Conservation (phyloP, 2,888 invertebrate genomes). For the Amblyteles armatorius region DNA sequence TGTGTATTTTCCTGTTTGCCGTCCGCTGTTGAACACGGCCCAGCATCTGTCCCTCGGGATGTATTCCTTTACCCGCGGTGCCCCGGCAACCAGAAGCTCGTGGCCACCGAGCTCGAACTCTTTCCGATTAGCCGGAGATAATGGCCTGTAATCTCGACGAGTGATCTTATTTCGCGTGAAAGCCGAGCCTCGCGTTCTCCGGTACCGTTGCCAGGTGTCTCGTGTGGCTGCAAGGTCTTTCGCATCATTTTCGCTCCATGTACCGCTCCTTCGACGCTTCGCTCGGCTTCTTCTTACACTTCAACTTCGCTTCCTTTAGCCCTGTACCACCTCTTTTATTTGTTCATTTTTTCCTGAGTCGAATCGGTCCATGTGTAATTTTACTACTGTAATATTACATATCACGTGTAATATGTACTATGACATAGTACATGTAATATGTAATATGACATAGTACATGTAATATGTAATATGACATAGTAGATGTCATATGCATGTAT, state of each 20-base stretch:
- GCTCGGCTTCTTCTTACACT: slow-evolving; percentile 24
- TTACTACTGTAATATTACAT: not conserved
- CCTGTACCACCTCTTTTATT: not conserved
- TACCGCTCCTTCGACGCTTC: slow-evolving; percentile 7
- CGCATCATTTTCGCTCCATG: slow-evolving; percentile 55
- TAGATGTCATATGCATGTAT: too few relatives aligned
- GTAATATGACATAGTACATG: too few relatives aligned
- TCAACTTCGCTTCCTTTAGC: not conserved
- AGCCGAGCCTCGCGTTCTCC: slow-evolving; percentile 74
- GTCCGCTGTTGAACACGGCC: slow-evolving; percentile 41
- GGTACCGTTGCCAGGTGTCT: slow-evolving; percentile 77
- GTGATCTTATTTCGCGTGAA: slow-evolving; percentile 84
- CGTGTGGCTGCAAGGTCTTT: slow-evolving; percentile 43
- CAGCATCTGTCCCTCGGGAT: slow-evolving; percentile 72
- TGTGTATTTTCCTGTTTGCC: slow-evolving; percentile 46
- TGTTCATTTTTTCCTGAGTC: not conserved
- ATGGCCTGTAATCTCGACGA: slow-evolving; percentile 79
- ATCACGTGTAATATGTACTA: too few relatives aligned
- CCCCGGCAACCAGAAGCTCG: slow-evolving; percentile 41
- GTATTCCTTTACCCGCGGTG: slow-evolving; percentile 39
- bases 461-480: too few relatives aligned
- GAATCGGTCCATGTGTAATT: not conserved
- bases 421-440: too few relatives aligned
- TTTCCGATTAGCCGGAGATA: slow-evolving; percentile 81
- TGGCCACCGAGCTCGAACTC: slow-evolving; percentile 76